Evolutionary conservation across 2,888 invertebrate genomes (phyloP), one percentile per base, ranked within the genome.

Genomic region (Drosophila eohydei): DNA sequence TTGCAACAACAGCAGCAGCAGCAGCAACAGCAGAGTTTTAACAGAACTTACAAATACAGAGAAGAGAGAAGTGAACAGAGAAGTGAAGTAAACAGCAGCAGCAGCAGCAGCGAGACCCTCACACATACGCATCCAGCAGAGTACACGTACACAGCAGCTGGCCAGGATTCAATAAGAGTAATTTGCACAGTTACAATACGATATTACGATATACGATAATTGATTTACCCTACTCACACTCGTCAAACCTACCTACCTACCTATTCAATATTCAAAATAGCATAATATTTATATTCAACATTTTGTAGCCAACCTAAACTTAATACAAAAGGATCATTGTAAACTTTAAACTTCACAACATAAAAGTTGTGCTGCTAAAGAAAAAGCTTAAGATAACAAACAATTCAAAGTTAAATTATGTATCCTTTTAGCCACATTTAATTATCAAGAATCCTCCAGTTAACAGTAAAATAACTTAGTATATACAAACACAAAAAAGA

Each of bases 141-240:
- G 82, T 80, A 83, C 83, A 87, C 82, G 75, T 75, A 83, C 80
- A 87, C 83, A 83, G 75, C 78, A 87, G 80, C 84, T 83, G 82
- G 51, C 81, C 83, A 84, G 83, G 87, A 86, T 83, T 83, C 72
- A 64, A 66, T 64, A 63, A 71, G 61, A 75, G 70, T 75, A 76
- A 78, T 78, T 85, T 82, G 83, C 83, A 82, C 78, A 72, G 78
- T 59, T 74, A 57, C 67, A 63, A 78, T 64, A 78, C 65, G 66
- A 55, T 60, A 48, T 61, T 63, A 77, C 61, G 65, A 56, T 58
- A 50, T 56, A 62, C 54, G 59, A 62, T 71, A 64, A 72, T 66
- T 68, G 67, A 65, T 52, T 52, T 54, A 71, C 74, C 78, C 62
- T 57, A 65, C 70, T 67, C 54, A 54, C 40, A 40, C 40, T 36